Conservation (phyloP, 1,140 invertebrate genomes). For the Drosophila azteca region DNA sequence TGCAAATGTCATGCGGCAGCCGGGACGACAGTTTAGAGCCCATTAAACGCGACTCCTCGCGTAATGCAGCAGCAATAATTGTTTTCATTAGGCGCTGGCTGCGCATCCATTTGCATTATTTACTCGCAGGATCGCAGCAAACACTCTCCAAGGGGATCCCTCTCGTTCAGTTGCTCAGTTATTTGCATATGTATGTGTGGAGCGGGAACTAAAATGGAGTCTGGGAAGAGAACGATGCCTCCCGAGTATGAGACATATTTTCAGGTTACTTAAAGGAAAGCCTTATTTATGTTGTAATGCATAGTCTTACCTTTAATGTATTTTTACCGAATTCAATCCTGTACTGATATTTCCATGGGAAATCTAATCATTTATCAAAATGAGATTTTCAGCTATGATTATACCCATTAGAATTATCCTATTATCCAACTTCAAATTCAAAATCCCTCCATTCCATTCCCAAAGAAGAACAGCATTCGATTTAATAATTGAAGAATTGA, state of each 20-base stretch:
- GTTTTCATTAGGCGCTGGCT: constrained; percentile 61
- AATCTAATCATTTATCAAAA: too few species aligned
- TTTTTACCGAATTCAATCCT: too few species aligned
- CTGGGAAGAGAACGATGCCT: neutral
- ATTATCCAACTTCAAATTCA: too few species aligned
- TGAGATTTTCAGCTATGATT: too few species aligned
- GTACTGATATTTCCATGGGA: too few species aligned
- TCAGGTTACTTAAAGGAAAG: too few species aligned
- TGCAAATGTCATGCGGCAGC: constrained; percentile 60
- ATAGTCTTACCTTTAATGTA: neutral
- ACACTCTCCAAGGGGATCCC: constrained; percentile 34
- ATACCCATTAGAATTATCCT: too few species aligned
- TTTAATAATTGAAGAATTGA: constrained; percentile 72
- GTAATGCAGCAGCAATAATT: constrained; percentile 76
- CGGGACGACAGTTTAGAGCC: constrained; percentile 65
- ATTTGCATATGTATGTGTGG: constrained; percentile 59
- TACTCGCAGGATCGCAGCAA: constrained; percentile 30
- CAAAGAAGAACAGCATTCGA: neutral
- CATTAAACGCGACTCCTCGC: constrained; percentile 69
- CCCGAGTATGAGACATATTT: too few species aligned
- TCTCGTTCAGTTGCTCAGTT: constrained; percentile 37
- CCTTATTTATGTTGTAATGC: too few species aligned
- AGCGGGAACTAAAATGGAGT: neutral
- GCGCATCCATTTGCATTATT: constrained; percentile 66
- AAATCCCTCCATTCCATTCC: neutral